Evolutionary conservation across 2,888 invertebrate species (phyloP).

Genomic region (Mythimna ferrago): DNA sequence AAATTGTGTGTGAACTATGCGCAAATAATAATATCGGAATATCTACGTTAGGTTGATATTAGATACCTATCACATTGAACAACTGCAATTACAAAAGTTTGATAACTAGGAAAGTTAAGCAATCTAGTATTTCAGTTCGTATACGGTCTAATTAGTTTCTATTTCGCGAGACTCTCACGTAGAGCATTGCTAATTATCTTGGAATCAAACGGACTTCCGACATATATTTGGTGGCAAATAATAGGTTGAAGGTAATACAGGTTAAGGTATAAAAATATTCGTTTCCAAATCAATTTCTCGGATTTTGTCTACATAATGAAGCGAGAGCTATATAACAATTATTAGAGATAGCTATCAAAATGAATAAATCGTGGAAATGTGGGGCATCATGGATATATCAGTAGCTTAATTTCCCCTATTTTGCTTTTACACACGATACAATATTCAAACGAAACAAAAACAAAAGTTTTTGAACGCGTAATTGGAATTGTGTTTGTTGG

Average conservation of each 20-base stretch:
- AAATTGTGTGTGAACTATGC: not conserved
- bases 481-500: slow-evolving; percentile 46
- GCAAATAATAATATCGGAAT: slow-evolving; percentile 1
- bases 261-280: not conserved
- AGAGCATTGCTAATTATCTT: slow-evolving; percentile 19
- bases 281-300: slow-evolving; percentile 13
- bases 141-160: slow-evolving; percentile 60
- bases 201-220: slow-evolving; percentile 2
- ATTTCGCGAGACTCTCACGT: slow-evolving; percentile 37
- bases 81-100: slow-evolving; percentile 70
- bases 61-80: slow-evolving; percentile 59
- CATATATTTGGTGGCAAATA: not conserved
- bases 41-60: not conserved
- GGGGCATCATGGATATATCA: slow-evolving; percentile 11
- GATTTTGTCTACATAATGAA: slow-evolving; percentile 26
- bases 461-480: slow-evolving; percentile 37
- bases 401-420: slow-evolving; percentile 22
- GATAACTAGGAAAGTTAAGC: slow-evolving; percentile 67
- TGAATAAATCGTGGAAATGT: slow-evolving; percentile 16
- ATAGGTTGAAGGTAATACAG: not conserved
- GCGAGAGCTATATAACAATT: not conserved
- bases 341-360: slow-evolving; percentile 26
- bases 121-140: slow-evolving; percentile 58
- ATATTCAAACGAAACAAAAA: slow-evolving; percentile 28
- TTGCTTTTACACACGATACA: slow-evolving; percentile 7